Evolutionary conservation across 2,888 invertebrate species (phyloP).

Genomic region (Harpalus rufipes): DNA sequence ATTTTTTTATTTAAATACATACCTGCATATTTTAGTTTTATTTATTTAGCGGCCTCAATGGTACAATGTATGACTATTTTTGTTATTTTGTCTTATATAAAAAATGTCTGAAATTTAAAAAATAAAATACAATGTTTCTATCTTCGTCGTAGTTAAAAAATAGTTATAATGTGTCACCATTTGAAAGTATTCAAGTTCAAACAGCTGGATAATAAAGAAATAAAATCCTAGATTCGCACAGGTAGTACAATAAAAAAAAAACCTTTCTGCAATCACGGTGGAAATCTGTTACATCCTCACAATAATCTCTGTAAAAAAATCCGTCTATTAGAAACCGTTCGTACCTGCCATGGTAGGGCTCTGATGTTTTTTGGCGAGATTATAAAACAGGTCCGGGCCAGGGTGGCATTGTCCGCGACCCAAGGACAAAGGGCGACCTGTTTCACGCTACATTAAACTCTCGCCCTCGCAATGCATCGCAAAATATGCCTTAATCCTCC

Average conservation of each 20-base stretch:
- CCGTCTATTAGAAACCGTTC: slow-evolving; percentile 25
- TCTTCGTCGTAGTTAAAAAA: not conserved
- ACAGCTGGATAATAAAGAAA: not conserved
- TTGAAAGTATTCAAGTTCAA: not conserved
- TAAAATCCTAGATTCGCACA: slow-evolving; percentile 44
- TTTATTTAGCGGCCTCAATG: no score
- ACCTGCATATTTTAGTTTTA: no score
- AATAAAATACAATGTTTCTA: not conserved
- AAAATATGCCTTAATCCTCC: slow-evolving; percentile 45
- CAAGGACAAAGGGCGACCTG: slow-evolving; percentile 52
- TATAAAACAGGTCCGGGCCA: slow-evolving; percentile 49
- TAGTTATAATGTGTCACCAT: not conserved
- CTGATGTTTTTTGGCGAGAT: slow-evolving; percentile 52
- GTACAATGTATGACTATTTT: no score
- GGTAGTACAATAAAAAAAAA: slow-evolving; percentile 38
- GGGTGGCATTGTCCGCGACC: slow-evolving; percentile 13
- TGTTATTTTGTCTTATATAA: no score
- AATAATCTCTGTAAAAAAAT: slow-evolving; percentile 37
- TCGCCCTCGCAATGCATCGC: slow-evolving; percentile 36
- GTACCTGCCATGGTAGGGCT: slow-evolving; percentile 42
- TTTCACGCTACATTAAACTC: slow-evolving; percentile 62
- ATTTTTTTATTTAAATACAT: no score
- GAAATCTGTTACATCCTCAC: slow-evolving; percentile 54
- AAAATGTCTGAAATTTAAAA: not conserved
- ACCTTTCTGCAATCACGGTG: slow-evolving; percentile 29